A percentile compares a stretch with the other conserved stretches of the same genome.
Conservation (phyloP, 2,113 vertebrate genomes). For the Bungarus multicinctus region DNA sequence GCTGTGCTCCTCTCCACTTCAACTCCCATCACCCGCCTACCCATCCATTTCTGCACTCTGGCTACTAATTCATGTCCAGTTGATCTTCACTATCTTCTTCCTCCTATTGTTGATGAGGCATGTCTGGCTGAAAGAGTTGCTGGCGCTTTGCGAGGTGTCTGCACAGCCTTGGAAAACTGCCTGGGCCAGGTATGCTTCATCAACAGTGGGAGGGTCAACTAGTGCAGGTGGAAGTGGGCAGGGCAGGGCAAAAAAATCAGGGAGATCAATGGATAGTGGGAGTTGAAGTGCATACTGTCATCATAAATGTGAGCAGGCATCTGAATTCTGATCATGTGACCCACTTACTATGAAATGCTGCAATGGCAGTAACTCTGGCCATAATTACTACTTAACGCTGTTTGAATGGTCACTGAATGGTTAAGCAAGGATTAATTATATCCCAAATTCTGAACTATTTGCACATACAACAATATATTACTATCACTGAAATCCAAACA, state of each 20-base stretch:
- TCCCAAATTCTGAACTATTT: background rate
- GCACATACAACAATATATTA: background rate
- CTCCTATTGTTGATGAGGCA: background rate
- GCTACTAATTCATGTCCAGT: background rate
- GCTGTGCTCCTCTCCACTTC: background rate
- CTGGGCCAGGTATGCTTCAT: background rate
- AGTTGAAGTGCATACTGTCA: background rate
- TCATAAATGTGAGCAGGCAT: background rate
- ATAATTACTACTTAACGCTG: background rate
- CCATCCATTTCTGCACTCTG: background rate
- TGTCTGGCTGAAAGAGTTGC: too few species aligned
- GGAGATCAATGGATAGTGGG: background rate
- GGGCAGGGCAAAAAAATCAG: background rate
- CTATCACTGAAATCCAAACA: background rate
- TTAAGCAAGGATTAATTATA: background rate
- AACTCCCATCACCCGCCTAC: background rate
- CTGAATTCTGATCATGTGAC: background rate
- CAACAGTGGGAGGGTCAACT: background rate
- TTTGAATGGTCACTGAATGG: background rate
- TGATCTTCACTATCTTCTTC: background rate
- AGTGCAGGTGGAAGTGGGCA: background rate
- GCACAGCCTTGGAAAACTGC: background rate
- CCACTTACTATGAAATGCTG: background rate
- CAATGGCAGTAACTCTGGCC: background rate
- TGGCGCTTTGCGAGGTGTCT: background rate